These are phyloP conservation scores for Mallateleia sp. DNA, from an alignment of 2,888 invertebrate species.

Conservation along the genomic window DNA sequence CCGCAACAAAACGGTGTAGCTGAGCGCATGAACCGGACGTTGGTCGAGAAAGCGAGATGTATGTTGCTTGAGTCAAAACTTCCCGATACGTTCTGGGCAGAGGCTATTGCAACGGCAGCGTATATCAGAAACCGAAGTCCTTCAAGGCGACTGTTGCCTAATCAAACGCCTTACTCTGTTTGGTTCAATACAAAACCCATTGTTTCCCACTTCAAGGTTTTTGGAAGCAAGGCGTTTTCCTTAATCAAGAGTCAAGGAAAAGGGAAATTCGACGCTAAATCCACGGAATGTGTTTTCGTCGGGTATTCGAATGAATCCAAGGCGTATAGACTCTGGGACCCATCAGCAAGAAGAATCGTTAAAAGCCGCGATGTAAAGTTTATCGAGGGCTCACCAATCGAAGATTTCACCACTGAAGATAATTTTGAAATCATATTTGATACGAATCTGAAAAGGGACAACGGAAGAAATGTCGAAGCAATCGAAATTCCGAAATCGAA, in stretches of 20 bases:
- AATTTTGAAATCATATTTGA: not conserved
- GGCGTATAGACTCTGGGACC: conserved; percentile 66
- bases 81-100: conserved; percentile 79
- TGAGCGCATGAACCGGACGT: conserved; percentile 78
- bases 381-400: not conserved
- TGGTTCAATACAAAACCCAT: not conserved
- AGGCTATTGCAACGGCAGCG: conserved; percentile 77
- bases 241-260: conserved; percentile 49
- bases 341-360: conserved; percentile 50
- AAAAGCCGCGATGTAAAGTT: conserved; percentile 70
- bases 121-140: conserved; percentile 77
- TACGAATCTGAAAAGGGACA: not conserved
- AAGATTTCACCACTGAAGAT: not conserved
- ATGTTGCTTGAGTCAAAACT: conserved; percentile 77
- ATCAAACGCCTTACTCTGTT: conserved; percentile 14
- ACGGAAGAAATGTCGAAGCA: no score
- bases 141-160: conserved; percentile 41
- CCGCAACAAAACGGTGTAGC: conserved; percentile 78
- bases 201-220: conserved; percentile 41
- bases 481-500: no score
- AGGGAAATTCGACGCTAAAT: conserved; percentile 51
- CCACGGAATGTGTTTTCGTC: conserved; percentile 56
- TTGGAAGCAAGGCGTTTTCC: conserved; percentile 57
- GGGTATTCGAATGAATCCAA: conserved; percentile 72
- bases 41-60: conserved; percentile 80